Evolutionary conservation across 2,797 vertebrate genomes (phyloP).

Genomic region (Mormyrus hasselquistii): DNA sequence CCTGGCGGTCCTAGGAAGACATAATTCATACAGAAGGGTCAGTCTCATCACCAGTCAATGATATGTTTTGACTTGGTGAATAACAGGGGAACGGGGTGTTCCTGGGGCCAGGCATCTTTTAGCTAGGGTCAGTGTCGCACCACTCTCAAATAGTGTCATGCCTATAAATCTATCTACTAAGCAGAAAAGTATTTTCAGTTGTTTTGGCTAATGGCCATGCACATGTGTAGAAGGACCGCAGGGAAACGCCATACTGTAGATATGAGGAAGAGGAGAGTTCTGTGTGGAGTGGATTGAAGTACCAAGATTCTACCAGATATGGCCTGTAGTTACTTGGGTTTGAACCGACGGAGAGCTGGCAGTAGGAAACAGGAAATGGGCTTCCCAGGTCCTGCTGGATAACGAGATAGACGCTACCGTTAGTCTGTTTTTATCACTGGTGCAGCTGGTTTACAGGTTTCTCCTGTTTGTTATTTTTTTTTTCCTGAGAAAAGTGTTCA

Average conservation of each 20-base stretch:
- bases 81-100: too few relatives aligned
- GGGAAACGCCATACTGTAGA: neutral
- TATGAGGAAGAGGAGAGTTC: neutral
- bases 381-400: neutral
- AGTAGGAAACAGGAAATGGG: neutral
- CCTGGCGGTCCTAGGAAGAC: neutral
- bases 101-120: too few relatives aligned
- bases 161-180: neutral
- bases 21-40: neutral
- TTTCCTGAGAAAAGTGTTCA: neutral
- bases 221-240: neutral
- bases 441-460: neutral
- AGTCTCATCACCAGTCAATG: neutral
- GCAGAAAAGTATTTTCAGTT: neutral
- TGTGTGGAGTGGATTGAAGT: neutral
- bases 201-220: neutral
- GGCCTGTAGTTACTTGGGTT: neutral
- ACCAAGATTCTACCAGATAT: neutral
- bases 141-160: neutral
- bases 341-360: neutral
- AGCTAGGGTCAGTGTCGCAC: neutral
- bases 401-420: neutral
- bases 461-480: neutral
- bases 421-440: neutral
- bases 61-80: neutral